A percentile compares a stretch with the other conserved stretches of the same genome.
phyloP scores from a whole-genome alignment of 92 coral and sea anemone genomes.

The Metridium senile region DNA sequence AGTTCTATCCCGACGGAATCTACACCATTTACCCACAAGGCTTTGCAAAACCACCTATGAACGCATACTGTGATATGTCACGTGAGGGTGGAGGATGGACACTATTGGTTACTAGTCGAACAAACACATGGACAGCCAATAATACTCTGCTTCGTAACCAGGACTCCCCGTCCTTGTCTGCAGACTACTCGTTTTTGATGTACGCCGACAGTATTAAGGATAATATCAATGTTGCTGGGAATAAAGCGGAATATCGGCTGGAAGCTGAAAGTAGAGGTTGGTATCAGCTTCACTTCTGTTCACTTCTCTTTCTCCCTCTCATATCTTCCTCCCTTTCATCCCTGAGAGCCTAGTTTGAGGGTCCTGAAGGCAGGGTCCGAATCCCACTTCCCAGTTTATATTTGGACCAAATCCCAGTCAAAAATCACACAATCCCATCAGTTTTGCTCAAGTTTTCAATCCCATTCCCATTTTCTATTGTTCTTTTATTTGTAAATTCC shows the following conservation, averaged over 20 bases:
- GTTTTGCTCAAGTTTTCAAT: no score
- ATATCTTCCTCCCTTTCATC: neutral
- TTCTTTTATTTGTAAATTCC: no score
- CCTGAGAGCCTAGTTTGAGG: neutral
- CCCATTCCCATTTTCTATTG: no score
- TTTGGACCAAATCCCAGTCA: no score
- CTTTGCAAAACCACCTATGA: constrained; percentile 27
- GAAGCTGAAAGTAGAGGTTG: constrained; percentile 63
- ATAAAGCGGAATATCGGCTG: constrained; percentile 56
- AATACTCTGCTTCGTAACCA: constrained; percentile 31
- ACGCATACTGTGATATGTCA: constrained; percentile 71
- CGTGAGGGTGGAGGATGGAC: constrained; percentile 85
- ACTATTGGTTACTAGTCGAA: constrained; percentile 70
- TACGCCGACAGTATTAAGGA: constrained; percentile 57
- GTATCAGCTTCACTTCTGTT: neutral
- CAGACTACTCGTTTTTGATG: constrained; percentile 56
- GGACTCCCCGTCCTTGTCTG: constrained; percentile 38
- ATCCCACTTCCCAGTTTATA: no score
- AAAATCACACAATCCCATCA: no score
- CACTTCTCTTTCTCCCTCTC: neutral
- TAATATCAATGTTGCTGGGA: constrained; percentile 32
- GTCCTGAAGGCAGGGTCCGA: no score
- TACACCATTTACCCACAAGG: constrained; percentile 71
- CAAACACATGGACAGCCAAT: constrained; percentile 52
- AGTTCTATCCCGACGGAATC: constrained; percentile 60